Evolutionary conservation across 2,113 vertebrate species (phyloP), one percentile per base, ranked within the genome.

Genomic region (Calonectris borealis): DNA sequence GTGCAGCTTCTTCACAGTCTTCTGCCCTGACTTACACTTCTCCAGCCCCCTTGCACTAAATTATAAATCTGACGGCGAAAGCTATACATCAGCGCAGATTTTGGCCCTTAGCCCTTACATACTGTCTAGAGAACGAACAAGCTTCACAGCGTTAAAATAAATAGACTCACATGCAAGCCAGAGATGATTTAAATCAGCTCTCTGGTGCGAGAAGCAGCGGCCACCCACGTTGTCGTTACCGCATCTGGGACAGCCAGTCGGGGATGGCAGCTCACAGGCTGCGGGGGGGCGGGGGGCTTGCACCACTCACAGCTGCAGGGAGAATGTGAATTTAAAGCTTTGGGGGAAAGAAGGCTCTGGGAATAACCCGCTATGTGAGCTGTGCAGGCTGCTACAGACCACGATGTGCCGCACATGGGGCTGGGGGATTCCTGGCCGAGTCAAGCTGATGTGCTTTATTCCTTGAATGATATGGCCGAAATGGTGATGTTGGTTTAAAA

Each of bases 101-200:
- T 85, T 96, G 95, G 94, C 94, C 91, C 81, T 73, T 38, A 64
- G 95, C 94, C 94, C 68, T 95, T 73, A 52, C 49, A 25, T 11
- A 44, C 80, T 90, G 71, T 78, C 95, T 85, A 20, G 58, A 95
- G 94, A 88, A 94, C 4, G 88, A 97, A 94, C 84, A 93, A 92
- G 77, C 44, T 87, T 54, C 70, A 40, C 76, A 61, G 61, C 19
- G 3, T 87, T 94, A 84, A 94, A 93, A 94, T 97, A 96, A 97
- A 96, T 88, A 93, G 81, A 88, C 81, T 91, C 44, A 57, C 66
- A 77, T 72, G 79, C 11, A 42, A 77, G 87, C n/a, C 42, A 3
- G 5, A 60, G 75, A 90, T 95, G 86, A 87, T 95, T 93, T 90
- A 89, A 83, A 86, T 91, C 92, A 83, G 40, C 68, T 71, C 68